A percentile compares a stretch with the other conserved stretches of the same genome.
Evolutionary conservation across 2,113 vertebrate species (phyloP).

Genomic region (Himantopus leucocephalus): DNA sequence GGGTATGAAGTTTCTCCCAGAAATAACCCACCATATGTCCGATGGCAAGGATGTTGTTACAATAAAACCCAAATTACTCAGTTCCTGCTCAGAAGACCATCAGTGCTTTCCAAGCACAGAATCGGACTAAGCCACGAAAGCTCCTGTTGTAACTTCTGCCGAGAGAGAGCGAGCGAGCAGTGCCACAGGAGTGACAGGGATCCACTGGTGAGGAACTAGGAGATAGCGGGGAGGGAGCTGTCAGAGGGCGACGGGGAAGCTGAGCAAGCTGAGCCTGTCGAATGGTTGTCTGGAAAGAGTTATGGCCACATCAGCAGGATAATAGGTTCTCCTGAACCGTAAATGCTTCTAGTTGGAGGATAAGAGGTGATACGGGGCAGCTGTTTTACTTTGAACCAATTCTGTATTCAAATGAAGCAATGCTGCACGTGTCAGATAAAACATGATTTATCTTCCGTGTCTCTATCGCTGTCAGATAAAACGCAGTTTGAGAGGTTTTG

Average conservation of each 20-base stretch:
- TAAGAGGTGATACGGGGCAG: background rate
- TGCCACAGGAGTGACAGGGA: background rate
- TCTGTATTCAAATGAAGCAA: constrained; percentile 54
- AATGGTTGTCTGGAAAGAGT: constrained; percentile 12
- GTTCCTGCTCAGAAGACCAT: background rate
- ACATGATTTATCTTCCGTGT: constrained; percentile 28
- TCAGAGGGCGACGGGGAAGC: background rate
- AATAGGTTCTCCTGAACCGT: constrained; percentile 37
- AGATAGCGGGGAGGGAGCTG: background rate
- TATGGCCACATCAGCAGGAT: constrained; percentile 3
- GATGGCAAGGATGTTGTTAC: background rate
- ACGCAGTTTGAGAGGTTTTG: constrained; percentile 10
- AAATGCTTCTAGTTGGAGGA: constrained; percentile 9
- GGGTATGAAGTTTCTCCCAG: background rate
- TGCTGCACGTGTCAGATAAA: constrained; percentile 60
- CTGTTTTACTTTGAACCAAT: constrained; percentile 44
- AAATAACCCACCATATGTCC: background rate
- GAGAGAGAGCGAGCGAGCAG: background rate
- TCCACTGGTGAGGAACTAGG: background rate
- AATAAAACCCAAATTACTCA: background rate
- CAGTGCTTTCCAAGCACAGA: background rate
- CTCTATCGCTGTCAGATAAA: constrained; percentile 32
- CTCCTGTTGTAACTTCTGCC: background rate
- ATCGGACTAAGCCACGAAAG: background rate
- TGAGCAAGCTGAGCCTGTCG: constrained; percentile 9